Base-by-base conservation (phyloP, 2,888 invertebrate species). In the Chrysolina oricalcia region DNA sequence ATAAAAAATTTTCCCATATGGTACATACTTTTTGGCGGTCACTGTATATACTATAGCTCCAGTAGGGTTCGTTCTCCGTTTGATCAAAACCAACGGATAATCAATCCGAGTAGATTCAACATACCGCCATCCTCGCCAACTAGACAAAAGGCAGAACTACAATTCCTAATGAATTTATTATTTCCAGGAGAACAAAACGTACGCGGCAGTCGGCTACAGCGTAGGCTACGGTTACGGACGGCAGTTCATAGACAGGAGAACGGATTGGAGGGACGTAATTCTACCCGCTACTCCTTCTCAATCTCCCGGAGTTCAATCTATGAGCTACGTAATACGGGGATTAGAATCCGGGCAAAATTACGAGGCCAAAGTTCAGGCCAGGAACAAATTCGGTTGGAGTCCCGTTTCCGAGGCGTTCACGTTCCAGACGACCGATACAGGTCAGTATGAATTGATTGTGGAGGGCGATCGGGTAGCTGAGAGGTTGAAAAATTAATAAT, bases 311-410 rank as follows among this genome's bases (percentile, higher is more conserved):
- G 89, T 91, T 62, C 93, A 93, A 85, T 90, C 91, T 81, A 93
- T 93, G 91, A 92, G 91, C 82, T 93, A 93, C 87, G 90, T 92
- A 87, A 92, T 93, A 85, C 90, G 91, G 80, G 92, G 92, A 69
- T 89, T 93, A 82, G 92, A 93, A 84, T 91, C 92, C 15, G 92
- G 91, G 77, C 91, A 92, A 73, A 91, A 92, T 83, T 93, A 93
- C 84, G 93, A 93, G 85, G 93, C 93, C 72, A 91, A 91, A 85
- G 92, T 93, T 73, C 91, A 91, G 83, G 92, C 93, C 72, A 91
- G 91, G 85, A 93, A 93, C 87, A 91, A 92, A 80, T 93, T 91
- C 85, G 93, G 93, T 76, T 93, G 93, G 93, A 92, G 92, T 87
- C 91, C 92, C 71, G 89, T 91, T 82, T 92, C 93, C 27, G 91